phyloP scores from a whole-genome alignment of 2,888 invertebrate species.

The Agelastica alni region DNA sequence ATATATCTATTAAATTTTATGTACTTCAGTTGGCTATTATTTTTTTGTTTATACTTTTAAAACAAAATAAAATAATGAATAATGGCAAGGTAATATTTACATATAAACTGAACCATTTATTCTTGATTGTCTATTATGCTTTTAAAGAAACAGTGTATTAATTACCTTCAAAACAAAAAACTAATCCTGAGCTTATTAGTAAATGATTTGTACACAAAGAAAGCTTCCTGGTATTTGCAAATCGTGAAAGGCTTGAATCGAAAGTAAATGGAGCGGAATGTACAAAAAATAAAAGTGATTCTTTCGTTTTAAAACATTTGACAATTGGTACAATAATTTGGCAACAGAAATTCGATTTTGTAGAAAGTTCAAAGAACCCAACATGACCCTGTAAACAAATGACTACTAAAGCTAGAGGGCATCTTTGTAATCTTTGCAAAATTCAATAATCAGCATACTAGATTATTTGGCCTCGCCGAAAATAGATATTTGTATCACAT shows the following conservation, averaged over 20 bases:
- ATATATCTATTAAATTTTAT: too few relatives aligned
- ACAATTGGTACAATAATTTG: constrained; percentile 20
- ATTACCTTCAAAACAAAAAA: background rate
- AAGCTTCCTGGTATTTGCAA: background rate
- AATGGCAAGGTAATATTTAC: too few relatives aligned
- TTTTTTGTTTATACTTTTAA: too few relatives aligned
- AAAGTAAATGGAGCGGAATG: constrained; percentile 13
- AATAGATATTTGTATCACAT: constrained; percentile 20
- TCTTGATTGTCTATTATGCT: background rate
- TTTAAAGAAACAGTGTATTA: background rate
- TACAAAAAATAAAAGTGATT: constrained; percentile 5
- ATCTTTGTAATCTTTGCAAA: constrained; percentile 1
- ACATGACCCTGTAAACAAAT: constrained; percentile 44
- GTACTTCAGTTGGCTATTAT: too few relatives aligned
- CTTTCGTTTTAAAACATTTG: constrained; percentile 12
- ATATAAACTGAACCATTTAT: too few relatives aligned
- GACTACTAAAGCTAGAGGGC: constrained; percentile 15
- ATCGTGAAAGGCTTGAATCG: constrained; percentile 7
- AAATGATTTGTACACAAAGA: constrained; percentile 14
- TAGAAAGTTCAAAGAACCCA: constrained; percentile 47
- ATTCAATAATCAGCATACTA: background rate
- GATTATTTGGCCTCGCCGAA: constrained; percentile 9
- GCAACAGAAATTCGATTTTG: constrained; percentile 30
- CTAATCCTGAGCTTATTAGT: too few relatives aligned
- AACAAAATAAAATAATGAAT: too few relatives aligned